Percentiles rank a stretch among this genome's conserved stretches.
These are phyloP conservation scores for Trididemnum nubilum DNA, from an alignment of 23 tunicate species.

Conservation along the genomic window DNA sequence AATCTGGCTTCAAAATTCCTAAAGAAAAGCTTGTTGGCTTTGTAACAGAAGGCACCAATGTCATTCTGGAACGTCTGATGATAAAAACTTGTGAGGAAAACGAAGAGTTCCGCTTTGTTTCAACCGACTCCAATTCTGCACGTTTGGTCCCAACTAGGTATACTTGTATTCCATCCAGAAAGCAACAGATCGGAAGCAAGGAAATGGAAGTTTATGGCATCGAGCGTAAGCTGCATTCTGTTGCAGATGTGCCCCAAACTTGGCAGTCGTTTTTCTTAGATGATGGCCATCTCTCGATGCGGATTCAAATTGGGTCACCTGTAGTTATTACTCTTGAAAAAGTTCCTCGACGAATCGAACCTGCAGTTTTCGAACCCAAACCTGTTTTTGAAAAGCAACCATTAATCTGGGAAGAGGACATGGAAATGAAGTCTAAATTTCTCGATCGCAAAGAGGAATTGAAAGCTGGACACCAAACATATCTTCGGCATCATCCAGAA, in stretches of 20 bases:
- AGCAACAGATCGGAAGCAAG: slow-evolving; percentile 57
- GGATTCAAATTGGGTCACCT: slow-evolving; percentile 82
- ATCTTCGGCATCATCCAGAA: slow-evolving; percentile 83
- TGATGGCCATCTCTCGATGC: slow-evolving; percentile 87
- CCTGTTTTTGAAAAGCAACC: slow-evolving; percentile 78
- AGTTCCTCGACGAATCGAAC: slow-evolving; percentile 75
- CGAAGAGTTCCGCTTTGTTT: slow-evolving; percentile 41
- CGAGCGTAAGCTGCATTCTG: slow-evolving; percentile 59
- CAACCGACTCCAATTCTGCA: slow-evolving; percentile 60
- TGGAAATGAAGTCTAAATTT: slow-evolving; percentile 78
- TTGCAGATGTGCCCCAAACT: slow-evolving; percentile 58
- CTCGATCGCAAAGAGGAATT: slow-evolving; percentile 76
- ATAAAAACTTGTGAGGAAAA: slow-evolving; percentile 33
- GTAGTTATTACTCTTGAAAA: slow-evolving; percentile 42
- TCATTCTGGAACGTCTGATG: slow-evolving; percentile 62
- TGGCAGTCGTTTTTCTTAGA: slow-evolving; percentile 86
- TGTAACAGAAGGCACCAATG: slow-evolving; percentile 71
- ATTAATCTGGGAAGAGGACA: slow-evolving; percentile 81
- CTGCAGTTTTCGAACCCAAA: slow-evolving; percentile 49
- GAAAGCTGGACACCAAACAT: slow-evolving; percentile 74
- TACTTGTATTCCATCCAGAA: slow-evolving; percentile 62
- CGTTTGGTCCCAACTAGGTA: slow-evolving; percentile 53
- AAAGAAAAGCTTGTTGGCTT: slow-evolving; percentile 44
- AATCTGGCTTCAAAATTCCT: slow-evolving; percentile 26
- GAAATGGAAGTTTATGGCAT: slow-evolving; percentile 73